These are phyloP conservation scores for Cantharis rustica DNA, from an alignment of 2,888 invertebrate genomes.

Conservation along the genomic window DNA sequence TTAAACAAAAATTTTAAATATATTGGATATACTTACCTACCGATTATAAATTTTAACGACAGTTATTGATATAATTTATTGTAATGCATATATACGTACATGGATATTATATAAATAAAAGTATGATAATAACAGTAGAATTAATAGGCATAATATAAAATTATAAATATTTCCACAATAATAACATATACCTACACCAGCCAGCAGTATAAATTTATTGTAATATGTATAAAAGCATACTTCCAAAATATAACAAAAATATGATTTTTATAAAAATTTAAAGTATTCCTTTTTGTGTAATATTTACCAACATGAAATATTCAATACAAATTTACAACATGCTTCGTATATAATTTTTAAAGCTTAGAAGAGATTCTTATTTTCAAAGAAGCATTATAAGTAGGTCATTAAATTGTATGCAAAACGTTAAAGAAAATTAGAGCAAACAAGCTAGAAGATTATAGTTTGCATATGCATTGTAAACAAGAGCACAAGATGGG, in stretches of 20 bases:
- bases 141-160: too few relatives aligned
- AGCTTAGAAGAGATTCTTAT: background rate
- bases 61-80: background rate
- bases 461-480: conserved; percentile 24
- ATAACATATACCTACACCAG: too few relatives aligned
- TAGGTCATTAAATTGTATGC: conserved; percentile 20
- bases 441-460: conserved; percentile 25
- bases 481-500: conserved; percentile 20
- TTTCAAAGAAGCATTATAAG: conserved; percentile 11
- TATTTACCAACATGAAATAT: background rate
- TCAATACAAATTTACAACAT: background rate
- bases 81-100: background rate
- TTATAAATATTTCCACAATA: background rate
- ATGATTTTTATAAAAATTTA: background rate
- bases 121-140: background rate
- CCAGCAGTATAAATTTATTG: background rate
- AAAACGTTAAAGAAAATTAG: conserved; percentile 19
- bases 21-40: background rate
- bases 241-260: background rate
- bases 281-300: background rate
- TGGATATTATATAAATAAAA: background rate
- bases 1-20: background rate
- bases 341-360: conserved; percentile 1
- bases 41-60: background rate
- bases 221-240: background rate